Base-by-base conservation (phyloP, 2,797 vertebrate species). In the Novumbra hubbsi region DNA sequence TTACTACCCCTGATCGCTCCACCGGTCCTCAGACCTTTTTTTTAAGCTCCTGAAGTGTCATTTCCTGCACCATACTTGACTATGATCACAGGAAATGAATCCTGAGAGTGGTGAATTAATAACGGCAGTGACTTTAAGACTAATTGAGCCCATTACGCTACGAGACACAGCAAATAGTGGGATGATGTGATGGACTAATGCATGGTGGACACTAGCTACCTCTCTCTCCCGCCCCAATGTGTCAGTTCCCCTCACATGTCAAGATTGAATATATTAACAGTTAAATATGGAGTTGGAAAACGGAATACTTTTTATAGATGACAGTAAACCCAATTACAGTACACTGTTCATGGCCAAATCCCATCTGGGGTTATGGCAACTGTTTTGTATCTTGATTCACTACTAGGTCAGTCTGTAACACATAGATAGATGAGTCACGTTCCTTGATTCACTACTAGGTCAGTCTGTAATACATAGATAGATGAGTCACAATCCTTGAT, bases 21-120 rank as follows among this genome's bases (percentile, higher is more conserved):
- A 85, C 85, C 88, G 84, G 84, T 88, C 87, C 86, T 88, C 88
- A 45, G 9, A 9, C 41, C 79, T 91, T 86, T 87, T 91, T 88
- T 85, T 89, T 89, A 88, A 86, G 88, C 89, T 90, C 85, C 82
- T 84, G 87, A 87, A 90, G 90, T 90, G 89, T 91, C 91, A 90
- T 91, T 91, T 92, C 89, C 91, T 88, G 86, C 73, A 83, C 84
- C 76, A 78, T 83, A 87, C 85, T 90, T 79, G 83, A 88, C 84
- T 88, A 78, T 86, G 87, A 89, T 88, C 75, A 75, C 78, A 91
- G 89, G 89, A 90, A 92, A 91, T 90, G 90, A 90, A 90, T 86
- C 85, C 84, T 76, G 79, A 86, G 89, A 87, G 89, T 84, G 84
- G 82, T 90, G 90, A 92, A 85, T 90, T 89, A 92, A 91, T 89